These are phyloP conservation scores for Siderastrea radians DNA, from an alignment of 92 coral and sea anemone genomes.

Conservation along the genomic window DNA sequence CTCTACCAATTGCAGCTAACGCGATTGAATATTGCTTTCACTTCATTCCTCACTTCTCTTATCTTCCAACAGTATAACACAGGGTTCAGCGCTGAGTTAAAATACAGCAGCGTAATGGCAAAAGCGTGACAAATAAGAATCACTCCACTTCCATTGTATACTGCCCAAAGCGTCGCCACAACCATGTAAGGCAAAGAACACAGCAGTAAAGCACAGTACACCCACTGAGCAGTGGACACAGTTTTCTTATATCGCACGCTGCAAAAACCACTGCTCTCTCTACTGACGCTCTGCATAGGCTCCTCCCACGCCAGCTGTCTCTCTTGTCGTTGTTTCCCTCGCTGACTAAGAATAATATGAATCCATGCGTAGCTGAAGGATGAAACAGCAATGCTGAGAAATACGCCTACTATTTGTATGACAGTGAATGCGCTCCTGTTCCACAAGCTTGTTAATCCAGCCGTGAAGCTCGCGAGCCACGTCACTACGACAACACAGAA, in stretches of 20 bases:
- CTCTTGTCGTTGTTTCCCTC: neutral
- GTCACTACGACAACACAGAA: slow-evolving; percentile 16
- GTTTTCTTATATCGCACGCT: slow-evolving; percentile 23
- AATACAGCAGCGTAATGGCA: slow-evolving; percentile 11
- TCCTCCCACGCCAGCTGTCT: slow-evolving; percentile 29
- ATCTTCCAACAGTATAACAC: slow-evolving; percentile 42
- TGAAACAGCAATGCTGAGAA: slow-evolving; percentile 18
- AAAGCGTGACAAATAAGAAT: slow-evolving; percentile 19
- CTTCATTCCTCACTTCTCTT: slow-evolving; percentile 3
- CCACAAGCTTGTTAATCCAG: slow-evolving; percentile 29
- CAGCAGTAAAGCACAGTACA: slow-evolving; percentile 19
- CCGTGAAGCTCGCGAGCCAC: slow-evolving; percentile 17
- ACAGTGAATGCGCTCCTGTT: neutral
- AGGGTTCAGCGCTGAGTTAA: slow-evolving; percentile 36
- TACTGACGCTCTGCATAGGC: neutral
- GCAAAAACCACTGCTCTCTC: neutral
- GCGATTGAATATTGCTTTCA: neutral
- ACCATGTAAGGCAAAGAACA: slow-evolving; percentile 43
- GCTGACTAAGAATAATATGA: slow-evolving; percentile 25
- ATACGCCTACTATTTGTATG: slow-evolving; percentile 31
- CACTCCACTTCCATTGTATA: slow-evolving; percentile 5
- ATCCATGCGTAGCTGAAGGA: slow-evolving; percentile 32
- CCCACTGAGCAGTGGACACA: slow-evolving; percentile 36
- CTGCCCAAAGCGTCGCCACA: slow-evolving; percentile 40
- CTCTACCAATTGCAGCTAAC: neutral